Base-by-base conservation (phyloP, 2,888 invertebrate species). In the Sinhomidia bicolor region DNA sequence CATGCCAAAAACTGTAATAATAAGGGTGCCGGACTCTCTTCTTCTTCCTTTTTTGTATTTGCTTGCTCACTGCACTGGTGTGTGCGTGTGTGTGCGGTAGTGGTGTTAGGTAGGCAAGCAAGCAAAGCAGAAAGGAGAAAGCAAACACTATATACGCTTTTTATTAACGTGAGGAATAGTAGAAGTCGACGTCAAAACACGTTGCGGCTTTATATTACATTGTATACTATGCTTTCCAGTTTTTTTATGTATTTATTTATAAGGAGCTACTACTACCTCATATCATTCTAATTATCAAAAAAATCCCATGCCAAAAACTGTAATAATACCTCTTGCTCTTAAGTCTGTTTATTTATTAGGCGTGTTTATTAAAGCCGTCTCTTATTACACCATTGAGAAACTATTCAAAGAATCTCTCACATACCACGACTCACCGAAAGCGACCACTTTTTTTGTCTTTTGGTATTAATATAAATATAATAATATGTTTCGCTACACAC, bases 11-110 rank as follows among this genome's bases (percentile, higher is more conserved):
- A 60, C 60, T 60, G 60, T 60, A 60, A 10, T 60, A 57, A n/a
- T n/a, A n/a, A 88, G 80, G 85, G 81, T 85, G 84, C 89, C 80
- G 84, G 84, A 89, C 47, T 89, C 29, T 83, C 71, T n/a, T 17
- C 71, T 5, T 65, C 32, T 65, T 71, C 3, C 41, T 36, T 20
- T 6, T 7, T 23, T 36, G 12, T 20, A n/a, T n/a, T n/a, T n/a
- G n/a, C n/a, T n/a, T n/a, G n/a, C n/a, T n/a, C n/a, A n/a, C n/a
- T n/a, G n/a, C n/a, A n/a, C n/a, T n/a, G n/a, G n/a, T n/a, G n/a
- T n/a, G n/a, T n/a, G n/a, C n/a, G n/a, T n/a, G n/a, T n/a, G n/a
- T n/a, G n/a, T n/a, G n/a, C n/a, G n/a, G n/a, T n/a, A n/a, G n/a
- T n/a, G n/a, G 2, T 41, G 20, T 20, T 32, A 12, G 65, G 26